Percentiles rank a stretch among this genome's conserved stretches.
Evolutionary conservation across 2,797 vertebrate genomes (phyloP).

Genomic region (Sebastes miniatus): DNA sequence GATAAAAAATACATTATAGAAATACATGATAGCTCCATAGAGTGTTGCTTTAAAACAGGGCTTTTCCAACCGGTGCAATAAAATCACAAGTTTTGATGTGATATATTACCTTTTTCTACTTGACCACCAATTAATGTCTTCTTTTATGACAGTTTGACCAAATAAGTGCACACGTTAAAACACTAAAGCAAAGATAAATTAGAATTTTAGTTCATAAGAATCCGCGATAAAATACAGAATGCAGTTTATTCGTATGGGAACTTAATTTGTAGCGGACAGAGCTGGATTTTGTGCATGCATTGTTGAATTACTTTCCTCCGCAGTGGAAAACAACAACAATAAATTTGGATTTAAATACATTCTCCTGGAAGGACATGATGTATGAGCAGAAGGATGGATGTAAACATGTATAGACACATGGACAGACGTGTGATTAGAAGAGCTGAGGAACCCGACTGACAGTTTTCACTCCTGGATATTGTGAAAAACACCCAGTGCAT

Average conservation of each 20-base stretch:
- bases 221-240: too few species aligned
- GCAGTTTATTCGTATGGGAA: too few species aligned
- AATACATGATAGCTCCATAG: constrained; percentile 57
- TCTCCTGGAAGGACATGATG: background rate
- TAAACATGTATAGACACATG: rapidly evolving
- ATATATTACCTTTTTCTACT: background rate
- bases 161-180: background rate
- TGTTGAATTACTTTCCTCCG: background rate
- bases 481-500: constrained; percentile 34
- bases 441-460: background rate
- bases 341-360: too few species aligned
- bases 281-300: too few species aligned
- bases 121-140: background rate
- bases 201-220: rapidly evolving
- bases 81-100: rapidly evolving
- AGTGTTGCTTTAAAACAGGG: constrained; percentile 9
- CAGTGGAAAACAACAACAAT: background rate
- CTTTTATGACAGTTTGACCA: background rate
- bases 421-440: rapidly evolving
- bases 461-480: background rate
- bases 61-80: background rate
- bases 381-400: background rate
- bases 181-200: background rate
- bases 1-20: constrained; percentile 65
- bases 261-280: too few species aligned